Percentiles rank a stretch among this genome's conserved stretches.
Conservation (phyloP, 2,797 vertebrate species). For the Lepidocolaptes lacrymiger region DNA sequence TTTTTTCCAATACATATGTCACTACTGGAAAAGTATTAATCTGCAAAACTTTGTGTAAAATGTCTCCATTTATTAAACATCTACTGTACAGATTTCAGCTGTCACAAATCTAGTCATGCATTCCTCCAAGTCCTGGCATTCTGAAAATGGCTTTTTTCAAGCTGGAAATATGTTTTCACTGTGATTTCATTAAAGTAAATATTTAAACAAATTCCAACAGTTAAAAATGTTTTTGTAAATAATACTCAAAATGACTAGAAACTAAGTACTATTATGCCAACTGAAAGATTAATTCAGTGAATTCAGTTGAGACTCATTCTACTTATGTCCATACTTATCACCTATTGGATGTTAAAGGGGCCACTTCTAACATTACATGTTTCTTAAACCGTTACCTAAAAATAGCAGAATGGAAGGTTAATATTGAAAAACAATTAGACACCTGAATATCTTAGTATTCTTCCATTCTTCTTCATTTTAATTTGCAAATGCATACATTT, state of each 20-base stretch:
- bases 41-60: conserved; percentile 61
- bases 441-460: background rate
- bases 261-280: background rate
- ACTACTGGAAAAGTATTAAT: conserved; percentile 64
- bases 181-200: conserved; percentile 47
- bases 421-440: background rate
- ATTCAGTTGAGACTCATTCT: background rate
- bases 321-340: background rate
- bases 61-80: conserved; percentile 63
- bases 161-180: conserved; percentile 35
- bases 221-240: conserved; percentile 28
- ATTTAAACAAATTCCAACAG: conserved; percentile 25
- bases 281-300: background rate
- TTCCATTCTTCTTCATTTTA: background rate
- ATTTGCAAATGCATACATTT: background rate
- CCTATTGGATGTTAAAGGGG: background rate
- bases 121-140: conserved; percentile 3
- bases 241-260: background rate
- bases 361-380: background rate
- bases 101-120: conserved; percentile 52
- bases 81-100: conserved; percentile 53
- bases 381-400: background rate
- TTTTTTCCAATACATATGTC: conserved; percentile 61
- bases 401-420: background rate
- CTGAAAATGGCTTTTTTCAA: conserved; percentile 22